Conservation (phyloP, 2,113 vertebrate genomes). For the Capreolus pygargus region DNA sequence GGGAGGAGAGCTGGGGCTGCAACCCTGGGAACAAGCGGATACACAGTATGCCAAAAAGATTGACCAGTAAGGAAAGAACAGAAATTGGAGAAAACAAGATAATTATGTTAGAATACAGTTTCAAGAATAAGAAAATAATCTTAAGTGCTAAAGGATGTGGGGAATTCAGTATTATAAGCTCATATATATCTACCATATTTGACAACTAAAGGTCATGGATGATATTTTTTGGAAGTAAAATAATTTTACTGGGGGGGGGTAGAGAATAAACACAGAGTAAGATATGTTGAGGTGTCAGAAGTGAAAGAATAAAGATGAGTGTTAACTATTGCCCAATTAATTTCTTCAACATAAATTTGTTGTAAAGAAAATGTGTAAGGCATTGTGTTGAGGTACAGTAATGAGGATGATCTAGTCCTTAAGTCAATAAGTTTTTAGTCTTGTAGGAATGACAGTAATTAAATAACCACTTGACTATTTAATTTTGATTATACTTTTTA, state of each 20-base stretch:
- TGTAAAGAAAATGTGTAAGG: neutral
- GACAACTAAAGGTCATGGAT: neutral
- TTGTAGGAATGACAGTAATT: neutral
- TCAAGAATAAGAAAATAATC: neutral
- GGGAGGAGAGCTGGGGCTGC: neutral
- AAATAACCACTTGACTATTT: neutral
- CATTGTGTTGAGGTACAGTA: neutral
- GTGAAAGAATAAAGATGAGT: neutral
- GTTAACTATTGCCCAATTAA: neutral
- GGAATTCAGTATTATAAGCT: neutral
- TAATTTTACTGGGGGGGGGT: neutral
- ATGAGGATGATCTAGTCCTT: neutral
- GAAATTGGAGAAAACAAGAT: neutral
- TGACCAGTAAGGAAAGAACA: neutral
- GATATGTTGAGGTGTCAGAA: neutral
- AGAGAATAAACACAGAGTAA: neutral
- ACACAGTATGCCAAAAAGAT: neutral
- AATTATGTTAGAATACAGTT: neutral
- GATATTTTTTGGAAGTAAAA: neutral
- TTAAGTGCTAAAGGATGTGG: neutral
- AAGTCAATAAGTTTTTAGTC: neutral
- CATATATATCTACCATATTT: neutral
- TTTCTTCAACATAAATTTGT: neutral
- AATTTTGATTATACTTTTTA: neutral
- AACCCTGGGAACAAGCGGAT: neutral